These are phyloP conservation scores for Eristalinus aeneus DNA, from an alignment of 2,888 invertebrate species.

Conservation along the genomic window DNA sequence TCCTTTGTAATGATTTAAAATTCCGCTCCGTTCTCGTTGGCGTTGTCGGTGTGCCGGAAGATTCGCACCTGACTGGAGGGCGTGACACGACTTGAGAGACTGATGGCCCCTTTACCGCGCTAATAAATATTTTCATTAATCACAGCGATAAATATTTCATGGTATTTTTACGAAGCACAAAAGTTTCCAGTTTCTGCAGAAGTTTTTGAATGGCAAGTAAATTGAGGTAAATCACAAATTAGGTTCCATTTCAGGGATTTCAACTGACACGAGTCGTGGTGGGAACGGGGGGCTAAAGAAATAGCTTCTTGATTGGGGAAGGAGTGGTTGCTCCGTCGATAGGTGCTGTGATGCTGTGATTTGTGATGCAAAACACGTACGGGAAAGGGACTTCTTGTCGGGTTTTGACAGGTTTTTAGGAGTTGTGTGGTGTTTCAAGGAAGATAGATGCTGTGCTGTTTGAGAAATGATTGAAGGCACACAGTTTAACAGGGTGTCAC, in stretches of 20 bases:
- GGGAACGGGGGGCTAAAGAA: not conserved
- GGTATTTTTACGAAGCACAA: slow-evolving; percentile 64
- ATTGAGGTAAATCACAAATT: slow-evolving; percentile 73
- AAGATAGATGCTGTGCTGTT: not conserved
- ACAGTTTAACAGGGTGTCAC: slow-evolving; percentile 16
- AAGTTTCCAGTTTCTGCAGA: slow-evolving; percentile 60
- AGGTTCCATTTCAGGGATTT: slow-evolving; percentile 72
- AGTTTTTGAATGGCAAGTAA: slow-evolving; percentile 73
- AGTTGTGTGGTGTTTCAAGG: slow-evolving; percentile 10
- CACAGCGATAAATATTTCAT: slow-evolving; percentile 73
- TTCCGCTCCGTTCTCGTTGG: slow-evolving; percentile 35
- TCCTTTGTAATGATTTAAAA: slow-evolving; percentile 70
- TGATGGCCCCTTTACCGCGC: not conserved
- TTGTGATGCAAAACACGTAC: slow-evolving; percentile 78
- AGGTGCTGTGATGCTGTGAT: slow-evolving; percentile 63
- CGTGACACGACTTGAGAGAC: slow-evolving; percentile 47
- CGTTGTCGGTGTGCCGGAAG: not conserved
- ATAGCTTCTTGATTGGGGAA: slow-evolving; percentile 13
- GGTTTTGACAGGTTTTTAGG: slow-evolving; percentile 40
- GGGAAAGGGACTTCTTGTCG: slow-evolving; percentile 76
- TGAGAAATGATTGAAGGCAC: slow-evolving; percentile 37
- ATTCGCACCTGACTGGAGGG: slow-evolving; percentile 62
- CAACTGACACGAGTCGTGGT: slow-evolving; percentile 26
- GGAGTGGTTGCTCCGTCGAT: not conserved
- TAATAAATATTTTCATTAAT: slow-evolving; percentile 73